Conservation (phyloP, 92 coral and sea anemone species). For the Palythoa heliodiscus region DNA sequence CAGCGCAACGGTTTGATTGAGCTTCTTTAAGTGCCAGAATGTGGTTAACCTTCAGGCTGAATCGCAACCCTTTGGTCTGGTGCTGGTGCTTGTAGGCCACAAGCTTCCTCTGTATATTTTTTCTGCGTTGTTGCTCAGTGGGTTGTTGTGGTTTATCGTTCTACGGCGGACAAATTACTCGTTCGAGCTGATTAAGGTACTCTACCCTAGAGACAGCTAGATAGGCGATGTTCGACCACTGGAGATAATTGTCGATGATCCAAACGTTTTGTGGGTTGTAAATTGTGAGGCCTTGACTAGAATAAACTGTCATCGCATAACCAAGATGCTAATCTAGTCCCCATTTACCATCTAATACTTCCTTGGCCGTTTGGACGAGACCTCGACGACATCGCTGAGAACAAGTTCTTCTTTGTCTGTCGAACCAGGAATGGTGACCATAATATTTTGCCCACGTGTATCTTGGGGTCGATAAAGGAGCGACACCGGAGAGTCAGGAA, state of each 20-base stretch:
- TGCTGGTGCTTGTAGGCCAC: not conserved
- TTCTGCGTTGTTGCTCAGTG: slow-evolving; percentile 11
- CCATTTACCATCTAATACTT: not conserved
- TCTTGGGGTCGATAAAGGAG: not conserved
- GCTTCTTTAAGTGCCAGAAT: not conserved
- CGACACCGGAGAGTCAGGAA: not conserved
- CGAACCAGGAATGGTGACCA: slow-evolving; percentile 20
- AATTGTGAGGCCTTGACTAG: slow-evolving; percentile 28
- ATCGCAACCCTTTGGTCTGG: not conserved
- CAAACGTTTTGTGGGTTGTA: not conserved
- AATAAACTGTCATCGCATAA: not conserved
- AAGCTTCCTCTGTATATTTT: not conserved
- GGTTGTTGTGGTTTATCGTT: too few relatives aligned
- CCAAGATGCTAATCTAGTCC: not conserved
- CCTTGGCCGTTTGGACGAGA: not conserved
- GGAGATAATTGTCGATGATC: not conserved
- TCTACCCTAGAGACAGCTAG: not conserved
- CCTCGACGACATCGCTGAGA: slow-evolving; percentile 27
- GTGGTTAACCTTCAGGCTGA: not conserved
- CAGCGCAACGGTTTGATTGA: not conserved
- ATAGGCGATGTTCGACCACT: not conserved
- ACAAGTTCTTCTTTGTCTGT: slow-evolving; percentile 2
- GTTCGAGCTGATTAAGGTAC: not conserved
- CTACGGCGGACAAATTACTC: not conserved
- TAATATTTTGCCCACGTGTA: slow-evolving; percentile 5